Conservation (phyloP, 2,888 invertebrate genomes). For the Seira ritae region DNA sequence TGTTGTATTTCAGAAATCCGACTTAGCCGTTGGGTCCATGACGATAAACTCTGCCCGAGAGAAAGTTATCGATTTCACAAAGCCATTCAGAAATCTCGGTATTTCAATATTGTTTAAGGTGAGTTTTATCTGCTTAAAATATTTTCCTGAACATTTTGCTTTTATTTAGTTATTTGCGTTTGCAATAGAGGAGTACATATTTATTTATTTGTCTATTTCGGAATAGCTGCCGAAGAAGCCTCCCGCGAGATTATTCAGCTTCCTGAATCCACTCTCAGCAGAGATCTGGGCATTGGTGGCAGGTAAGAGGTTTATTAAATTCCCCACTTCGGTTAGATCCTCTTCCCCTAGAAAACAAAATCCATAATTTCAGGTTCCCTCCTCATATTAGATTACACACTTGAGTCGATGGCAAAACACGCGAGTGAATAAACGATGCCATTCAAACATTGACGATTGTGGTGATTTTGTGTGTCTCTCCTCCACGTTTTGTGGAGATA, state of each 20-base stretch:
- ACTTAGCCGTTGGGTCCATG: constrained; percentile 97
- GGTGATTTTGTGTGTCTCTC: too few relatives aligned
- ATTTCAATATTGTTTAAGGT: constrained; percentile 90
- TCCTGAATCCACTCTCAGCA: constrained; percentile 96
- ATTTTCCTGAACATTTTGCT: constrained; percentile 13
- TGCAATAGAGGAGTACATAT: background rate
- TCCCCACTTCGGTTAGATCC: background rate
- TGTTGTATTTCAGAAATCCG: constrained; percentile 95
- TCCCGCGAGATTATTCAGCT: constrained; percentile 93
- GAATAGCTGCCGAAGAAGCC: constrained; percentile 94
- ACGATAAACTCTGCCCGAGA: constrained; percentile 94
- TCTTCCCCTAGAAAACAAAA: too few relatives aligned
- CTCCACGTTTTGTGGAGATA: too few relatives aligned
- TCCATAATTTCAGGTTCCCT: constrained; percentile 6
- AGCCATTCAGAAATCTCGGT: constrained; percentile 98
- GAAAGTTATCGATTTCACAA: constrained; percentile 97
- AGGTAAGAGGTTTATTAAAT: constrained; percentile 70
- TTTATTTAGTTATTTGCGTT: too few relatives aligned
- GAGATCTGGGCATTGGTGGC: constrained; percentile 93
- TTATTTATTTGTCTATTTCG: too few relatives aligned
- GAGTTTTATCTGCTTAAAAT: too few relatives aligned
- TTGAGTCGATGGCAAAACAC: too few relatives aligned
- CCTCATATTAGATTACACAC: background rate
- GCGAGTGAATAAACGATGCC: too few relatives aligned
- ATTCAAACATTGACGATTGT: too few relatives aligned